Conservation (phyloP, 2,113 vertebrate species). For the Cyprinus carpio region DNA sequence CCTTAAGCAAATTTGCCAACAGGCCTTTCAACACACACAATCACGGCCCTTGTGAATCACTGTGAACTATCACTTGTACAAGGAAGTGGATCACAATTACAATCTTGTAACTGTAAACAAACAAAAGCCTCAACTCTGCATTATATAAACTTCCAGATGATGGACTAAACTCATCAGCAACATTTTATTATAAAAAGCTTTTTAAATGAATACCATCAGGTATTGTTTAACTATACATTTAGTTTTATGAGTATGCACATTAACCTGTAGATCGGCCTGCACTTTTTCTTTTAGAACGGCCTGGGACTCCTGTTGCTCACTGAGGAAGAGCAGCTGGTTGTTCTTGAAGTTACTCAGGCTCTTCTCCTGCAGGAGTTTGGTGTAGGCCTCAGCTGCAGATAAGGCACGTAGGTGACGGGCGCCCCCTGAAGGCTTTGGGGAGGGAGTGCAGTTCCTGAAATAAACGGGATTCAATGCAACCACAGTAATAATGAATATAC, state of each 20-base stretch:
- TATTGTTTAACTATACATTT: neutral
- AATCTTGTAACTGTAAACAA: neutral
- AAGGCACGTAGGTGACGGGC: slow-evolving; percentile 68
- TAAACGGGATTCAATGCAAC: too few relatives aligned
- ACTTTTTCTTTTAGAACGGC: slow-evolving; percentile 73
- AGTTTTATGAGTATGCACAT: neutral
- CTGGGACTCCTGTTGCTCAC: slow-evolving; percentile 74
- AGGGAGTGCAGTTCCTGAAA: slow-evolving; percentile 72
- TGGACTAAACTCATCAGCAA: neutral
- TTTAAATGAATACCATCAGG: neutral
- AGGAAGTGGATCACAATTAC: neutral
- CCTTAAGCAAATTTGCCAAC: slow-evolving; percentile 28
- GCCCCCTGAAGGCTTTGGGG: slow-evolving; percentile 69
- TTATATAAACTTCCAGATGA: neutral
- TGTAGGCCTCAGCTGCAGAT: slow-evolving; percentile 66
- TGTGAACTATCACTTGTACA: neutral
- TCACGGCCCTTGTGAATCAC: neutral
- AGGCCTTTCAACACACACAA: slow-evolving; percentile 2
- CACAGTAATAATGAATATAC: too few relatives aligned
- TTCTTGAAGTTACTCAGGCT: slow-evolving; percentile 59
- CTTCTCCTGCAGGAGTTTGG: slow-evolving; percentile 73
- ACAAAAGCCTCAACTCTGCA: neutral
- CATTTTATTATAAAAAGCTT: neutral
- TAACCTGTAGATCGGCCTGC: slow-evolving; percentile 66
- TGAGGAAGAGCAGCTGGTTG: slow-evolving; percentile 70